phyloP scores from a whole-genome alignment of 2,113 vertebrate species.

The Aphyosemion australe region DNA sequence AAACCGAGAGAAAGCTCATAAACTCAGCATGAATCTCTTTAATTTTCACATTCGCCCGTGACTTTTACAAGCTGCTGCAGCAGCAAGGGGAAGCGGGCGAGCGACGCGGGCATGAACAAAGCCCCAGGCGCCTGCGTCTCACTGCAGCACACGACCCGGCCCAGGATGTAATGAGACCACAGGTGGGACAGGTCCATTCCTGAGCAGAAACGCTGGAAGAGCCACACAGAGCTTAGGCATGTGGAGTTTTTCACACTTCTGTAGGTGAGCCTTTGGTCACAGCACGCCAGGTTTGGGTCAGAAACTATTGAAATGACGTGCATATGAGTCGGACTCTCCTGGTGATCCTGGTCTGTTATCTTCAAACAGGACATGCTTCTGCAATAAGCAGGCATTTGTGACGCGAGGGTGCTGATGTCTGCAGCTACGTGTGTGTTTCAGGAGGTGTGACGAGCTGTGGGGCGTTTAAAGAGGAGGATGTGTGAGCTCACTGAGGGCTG shows the following conservation, averaged over 20 bases:
- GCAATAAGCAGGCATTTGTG: constrained; percentile 23
- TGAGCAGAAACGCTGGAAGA: constrained; percentile 9
- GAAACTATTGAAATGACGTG: constrained; percentile 14
- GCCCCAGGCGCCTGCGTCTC: constrained; percentile 26
- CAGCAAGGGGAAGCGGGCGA: constrained; percentile 40
- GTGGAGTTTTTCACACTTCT: constrained; percentile 3
- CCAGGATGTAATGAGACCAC: constrained; percentile 16
- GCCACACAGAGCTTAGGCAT: neutral
- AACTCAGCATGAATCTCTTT: constrained; percentile 65
- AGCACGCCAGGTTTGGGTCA: neutral
- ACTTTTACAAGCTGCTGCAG: constrained; percentile 67
- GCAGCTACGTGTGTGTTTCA: constrained; percentile 4
- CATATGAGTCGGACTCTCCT: constrained; percentile 2
- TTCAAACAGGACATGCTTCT: constrained; percentile 21
- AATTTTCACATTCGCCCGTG: constrained; percentile 54
- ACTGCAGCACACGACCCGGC: constrained; percentile 14
- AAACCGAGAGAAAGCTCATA: constrained; percentile 52
- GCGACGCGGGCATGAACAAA: constrained; percentile 30
- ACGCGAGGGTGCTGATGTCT: constrained; percentile 10
- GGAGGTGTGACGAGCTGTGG: constrained; percentile 23
- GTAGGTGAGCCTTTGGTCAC: neutral
- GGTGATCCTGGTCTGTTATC: constrained; percentile 13
- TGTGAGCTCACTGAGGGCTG: constrained; percentile 10
- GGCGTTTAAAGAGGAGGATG: constrained; percentile 18
- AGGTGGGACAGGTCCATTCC: constrained; percentile 19